Conservation (phyloP, 2,113 vertebrate genomes). For the Oriolus oriolus region DNA sequence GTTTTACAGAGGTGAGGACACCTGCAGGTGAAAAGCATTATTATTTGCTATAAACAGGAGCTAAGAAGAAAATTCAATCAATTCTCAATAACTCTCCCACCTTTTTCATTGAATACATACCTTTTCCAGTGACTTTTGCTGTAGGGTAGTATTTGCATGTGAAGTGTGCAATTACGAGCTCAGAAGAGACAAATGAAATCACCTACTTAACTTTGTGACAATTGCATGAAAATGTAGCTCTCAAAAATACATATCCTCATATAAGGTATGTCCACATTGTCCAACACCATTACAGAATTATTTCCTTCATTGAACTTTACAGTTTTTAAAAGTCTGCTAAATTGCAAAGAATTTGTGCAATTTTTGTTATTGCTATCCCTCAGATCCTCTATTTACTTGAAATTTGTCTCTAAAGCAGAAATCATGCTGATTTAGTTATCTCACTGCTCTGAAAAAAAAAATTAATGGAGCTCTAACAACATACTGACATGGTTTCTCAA, state of each 20-base stretch:
- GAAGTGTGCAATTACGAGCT: not conserved
- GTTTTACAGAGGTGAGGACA: not conserved
- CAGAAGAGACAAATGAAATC: not conserved
- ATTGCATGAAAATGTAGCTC: not conserved
- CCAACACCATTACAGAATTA: not conserved
- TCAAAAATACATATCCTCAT: not conserved
- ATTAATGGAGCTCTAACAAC: not conserved
- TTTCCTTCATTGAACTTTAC: not conserved
- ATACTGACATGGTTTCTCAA: not conserved
- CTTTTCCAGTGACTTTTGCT: not conserved
- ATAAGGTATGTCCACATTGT: not conserved
- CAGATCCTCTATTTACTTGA: not conserved
- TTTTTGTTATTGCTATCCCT: not conserved
- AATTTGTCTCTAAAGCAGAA: not conserved
- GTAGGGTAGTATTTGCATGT: not conserved
- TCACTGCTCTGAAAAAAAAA: not conserved
- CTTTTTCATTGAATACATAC: not conserved
- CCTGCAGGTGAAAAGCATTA: not conserved
- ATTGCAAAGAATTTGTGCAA: not conserved
- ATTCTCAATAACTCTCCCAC: not conserved
- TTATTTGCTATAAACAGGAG: not conserved
- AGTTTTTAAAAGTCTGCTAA: not conserved
- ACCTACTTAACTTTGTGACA: not conserved
- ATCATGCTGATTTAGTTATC: not conserved
- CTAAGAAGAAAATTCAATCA: not conserved